Percentiles rank a stretch among this genome's conserved stretches.
Conservation (phyloP, 2,888 invertebrate species). For the Lypha dubia region DNA sequence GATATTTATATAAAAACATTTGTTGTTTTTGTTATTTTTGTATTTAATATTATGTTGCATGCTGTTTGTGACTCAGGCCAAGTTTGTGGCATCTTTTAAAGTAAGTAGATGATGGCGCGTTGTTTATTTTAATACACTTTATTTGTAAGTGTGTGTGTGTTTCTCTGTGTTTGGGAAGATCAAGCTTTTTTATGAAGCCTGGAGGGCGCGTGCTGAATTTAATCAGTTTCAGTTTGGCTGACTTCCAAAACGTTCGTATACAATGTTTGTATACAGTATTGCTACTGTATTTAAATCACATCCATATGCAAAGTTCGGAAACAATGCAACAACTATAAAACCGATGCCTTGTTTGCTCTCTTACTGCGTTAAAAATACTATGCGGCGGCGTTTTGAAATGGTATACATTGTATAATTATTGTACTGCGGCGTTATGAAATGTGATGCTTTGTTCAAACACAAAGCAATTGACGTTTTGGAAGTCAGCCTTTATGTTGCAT, state of each 20-base stretch:
- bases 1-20: constrained; percentile 34
- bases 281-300: no score
- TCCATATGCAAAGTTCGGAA: no score
- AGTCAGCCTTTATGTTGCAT: constrained; percentile 72
- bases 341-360: no score
- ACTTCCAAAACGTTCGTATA: no score
- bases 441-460: no score
- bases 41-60: constrained; percentile 30
- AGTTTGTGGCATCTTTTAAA: constrained; percentile 56
- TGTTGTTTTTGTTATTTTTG: constrained; percentile 23
- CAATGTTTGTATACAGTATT: no score
- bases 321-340: no score
- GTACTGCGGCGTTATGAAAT: no score
- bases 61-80: constrained; percentile 48
- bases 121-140: constrained; percentile 14
- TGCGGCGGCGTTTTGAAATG: no score
- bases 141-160: background rate
- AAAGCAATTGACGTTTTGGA: no score
- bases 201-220: constrained; percentile 83
- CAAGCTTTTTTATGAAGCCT: constrained; percentile 74
- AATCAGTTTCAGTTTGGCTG: constrained; percentile 73
- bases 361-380: no score
- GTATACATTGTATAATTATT: no score
- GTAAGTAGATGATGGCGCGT: constrained; percentile 53
- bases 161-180: constrained; percentile 28